A percentile compares a stretch with the other conserved stretches of the same genome.
phyloP scores from a whole-genome alignment of 92 coral and sea anemone species.

The Siderastrea siderea region DNA sequence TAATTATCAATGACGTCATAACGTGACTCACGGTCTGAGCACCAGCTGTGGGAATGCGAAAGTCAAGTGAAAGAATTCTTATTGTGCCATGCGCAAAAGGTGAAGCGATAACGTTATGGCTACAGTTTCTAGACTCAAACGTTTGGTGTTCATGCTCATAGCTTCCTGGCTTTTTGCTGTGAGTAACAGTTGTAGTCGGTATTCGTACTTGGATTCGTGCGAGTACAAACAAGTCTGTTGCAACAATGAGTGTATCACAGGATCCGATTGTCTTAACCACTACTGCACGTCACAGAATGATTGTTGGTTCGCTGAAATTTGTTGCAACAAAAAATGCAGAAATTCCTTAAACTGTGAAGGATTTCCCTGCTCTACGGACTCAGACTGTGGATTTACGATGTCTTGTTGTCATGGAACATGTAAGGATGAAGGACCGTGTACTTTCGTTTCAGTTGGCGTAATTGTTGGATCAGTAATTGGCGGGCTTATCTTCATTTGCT shows the following conservation, averaged over 20 bases:
- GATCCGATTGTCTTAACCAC: background rate
- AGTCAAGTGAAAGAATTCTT: too few relatives aligned
- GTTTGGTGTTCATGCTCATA: too few relatives aligned
- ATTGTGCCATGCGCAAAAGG: too few relatives aligned
- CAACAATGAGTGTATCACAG: background rate
- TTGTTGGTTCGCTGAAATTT: background rate
- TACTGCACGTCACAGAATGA: background rate
- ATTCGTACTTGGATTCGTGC: background rate
- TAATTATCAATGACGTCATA: too few relatives aligned
- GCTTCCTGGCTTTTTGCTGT: background rate
- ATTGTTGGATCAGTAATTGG: background rate
- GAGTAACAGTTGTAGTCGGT: background rate
- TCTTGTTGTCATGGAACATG: constrained; percentile 4
- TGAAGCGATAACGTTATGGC: too few relatives aligned
- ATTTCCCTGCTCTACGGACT: background rate
- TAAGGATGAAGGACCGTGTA: background rate
- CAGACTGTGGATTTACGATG: background rate
- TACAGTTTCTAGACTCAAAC: too few relatives aligned
- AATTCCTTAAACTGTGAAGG: background rate
- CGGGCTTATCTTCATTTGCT: background rate
- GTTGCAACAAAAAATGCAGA: background rate
- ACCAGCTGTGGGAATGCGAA: too few relatives aligned
- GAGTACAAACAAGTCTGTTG: background rate
- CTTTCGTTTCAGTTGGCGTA: background rate
- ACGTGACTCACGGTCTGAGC: too few relatives aligned